Evolutionary conservation across 92 coral and sea anemone species (phyloP).

Genomic region (Palythoa grandiflora): DNA sequence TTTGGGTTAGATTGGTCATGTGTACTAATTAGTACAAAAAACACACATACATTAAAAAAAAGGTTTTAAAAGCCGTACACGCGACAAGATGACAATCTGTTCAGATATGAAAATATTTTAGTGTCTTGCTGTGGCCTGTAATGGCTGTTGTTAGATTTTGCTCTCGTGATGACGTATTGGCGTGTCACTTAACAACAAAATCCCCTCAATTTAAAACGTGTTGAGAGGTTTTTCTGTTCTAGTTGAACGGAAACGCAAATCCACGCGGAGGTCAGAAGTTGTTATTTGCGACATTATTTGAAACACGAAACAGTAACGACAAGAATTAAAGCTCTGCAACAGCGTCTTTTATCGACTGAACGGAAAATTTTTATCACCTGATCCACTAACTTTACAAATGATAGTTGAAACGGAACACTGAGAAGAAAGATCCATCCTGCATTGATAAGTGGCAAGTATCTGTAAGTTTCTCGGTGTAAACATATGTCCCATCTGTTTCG

Average conservation of each 20-base stretch:
- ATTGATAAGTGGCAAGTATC: neutral
- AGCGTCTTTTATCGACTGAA: neutral
- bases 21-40: neutral
- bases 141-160: neutral
- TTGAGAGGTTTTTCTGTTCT: constrained; percentile 35
- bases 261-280: constrained; percentile 34
- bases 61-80: neutral
- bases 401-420: neutral
- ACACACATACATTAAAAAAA: neutral
- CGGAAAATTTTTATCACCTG: neutral
- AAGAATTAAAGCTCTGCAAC: neutral
- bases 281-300: neutral
- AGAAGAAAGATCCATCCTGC: neutral
- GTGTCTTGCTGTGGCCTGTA: neutral
- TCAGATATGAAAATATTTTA: neutral
- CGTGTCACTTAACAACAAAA: constrained; percentile 14
- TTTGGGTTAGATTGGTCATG: neutral
- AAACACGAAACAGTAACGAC: constrained; percentile 22
- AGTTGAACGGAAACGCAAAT: constrained; percentile 29
- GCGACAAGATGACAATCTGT: neutral
- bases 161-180: neutral
- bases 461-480: constrained; percentile 21
- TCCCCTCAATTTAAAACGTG: constrained; percentile 23
- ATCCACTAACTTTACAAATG: neutral
- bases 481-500: neutral